These are phyloP conservation scores for Drosophila pseudoobscura DNA, from an alignment of 1,140 invertebrate genomes.

Conservation along the genomic window DNA sequence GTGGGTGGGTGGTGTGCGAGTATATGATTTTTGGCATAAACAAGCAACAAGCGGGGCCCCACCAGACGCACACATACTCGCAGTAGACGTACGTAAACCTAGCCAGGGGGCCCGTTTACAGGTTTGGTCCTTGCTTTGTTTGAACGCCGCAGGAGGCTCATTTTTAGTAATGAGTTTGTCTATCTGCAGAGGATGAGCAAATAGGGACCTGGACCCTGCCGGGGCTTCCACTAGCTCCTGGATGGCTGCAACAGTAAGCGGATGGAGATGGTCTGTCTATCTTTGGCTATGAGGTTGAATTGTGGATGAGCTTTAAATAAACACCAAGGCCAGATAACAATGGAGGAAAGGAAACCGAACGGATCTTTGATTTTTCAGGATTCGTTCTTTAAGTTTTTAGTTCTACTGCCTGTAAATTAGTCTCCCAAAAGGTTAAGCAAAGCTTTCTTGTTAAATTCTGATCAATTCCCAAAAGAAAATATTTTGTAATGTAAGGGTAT, in stretches of 20 bases:
- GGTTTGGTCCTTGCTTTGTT: conserved; percentile 70
- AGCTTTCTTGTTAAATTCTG: too few species aligned
- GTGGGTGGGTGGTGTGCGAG: conserved; percentile 44
- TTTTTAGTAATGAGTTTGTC: conserved; percentile 80
- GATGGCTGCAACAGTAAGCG: conserved; percentile 10
- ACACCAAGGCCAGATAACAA: too few species aligned
- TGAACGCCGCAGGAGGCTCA: conserved; percentile 79
- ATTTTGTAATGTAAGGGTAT: conserved; percentile 21
- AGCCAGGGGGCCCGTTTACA: conserved; percentile 35
- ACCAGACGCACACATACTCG: conserved; percentile 21
- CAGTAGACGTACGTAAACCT: conserved; percentile 29
- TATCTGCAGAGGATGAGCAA: conserved; percentile 45
- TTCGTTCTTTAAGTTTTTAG: too few species aligned
- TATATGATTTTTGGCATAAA: conserved; percentile 76
- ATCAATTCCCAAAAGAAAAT: neutral
- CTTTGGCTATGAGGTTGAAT: too few species aligned
- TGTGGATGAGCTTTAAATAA: too few species aligned
- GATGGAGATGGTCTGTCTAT: conserved; percentile 1
- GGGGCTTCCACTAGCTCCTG: neutral
- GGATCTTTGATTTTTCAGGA: too few species aligned
- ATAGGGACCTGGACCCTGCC: neutral
- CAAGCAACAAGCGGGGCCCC: conserved; percentile 50
- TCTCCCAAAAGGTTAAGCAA: too few species aligned
- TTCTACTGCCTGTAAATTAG: too few species aligned
- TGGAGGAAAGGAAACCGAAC: too few species aligned